Conservation (phyloP, 2,888 invertebrate genomes). For the Micropterix aruncella region DNA sequence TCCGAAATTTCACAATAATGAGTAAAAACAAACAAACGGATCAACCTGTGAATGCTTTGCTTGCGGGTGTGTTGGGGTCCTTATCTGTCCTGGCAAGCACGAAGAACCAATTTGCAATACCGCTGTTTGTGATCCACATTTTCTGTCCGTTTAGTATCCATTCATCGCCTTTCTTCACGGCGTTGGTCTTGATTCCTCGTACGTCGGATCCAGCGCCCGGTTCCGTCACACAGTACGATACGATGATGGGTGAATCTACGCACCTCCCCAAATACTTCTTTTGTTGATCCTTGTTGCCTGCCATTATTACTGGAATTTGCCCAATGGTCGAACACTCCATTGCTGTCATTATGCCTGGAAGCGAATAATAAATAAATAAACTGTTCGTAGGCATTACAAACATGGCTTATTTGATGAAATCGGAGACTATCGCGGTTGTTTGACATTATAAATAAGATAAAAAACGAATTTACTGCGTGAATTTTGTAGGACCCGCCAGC, state of each 20-base stretch:
- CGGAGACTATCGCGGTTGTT: too few relatives aligned
- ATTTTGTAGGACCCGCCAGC: too few relatives aligned
- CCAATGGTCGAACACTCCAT: conserved; percentile 51
- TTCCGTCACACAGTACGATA: conserved; percentile 92
- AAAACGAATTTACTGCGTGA: too few relatives aligned
- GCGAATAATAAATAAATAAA: too few relatives aligned
- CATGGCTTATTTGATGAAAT: too few relatives aligned
- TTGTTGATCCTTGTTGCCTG: conserved; percentile 79
- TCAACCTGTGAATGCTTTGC: conserved; percentile 94
- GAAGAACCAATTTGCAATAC: conserved; percentile 94
- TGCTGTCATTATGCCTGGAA: conserved; percentile 56
- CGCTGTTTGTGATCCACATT: conserved; percentile 99
- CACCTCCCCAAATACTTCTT: conserved; percentile 88
- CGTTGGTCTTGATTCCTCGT: conserved; percentile 76
- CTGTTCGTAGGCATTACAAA: too few relatives aligned
- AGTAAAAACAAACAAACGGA: too few relatives aligned
- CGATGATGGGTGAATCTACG: conserved; percentile 79
- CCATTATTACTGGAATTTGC: conserved; percentile 73
- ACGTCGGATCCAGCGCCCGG: conserved; percentile 96
- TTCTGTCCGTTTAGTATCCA: conserved; percentile 92
- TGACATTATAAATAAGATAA: too few relatives aligned
- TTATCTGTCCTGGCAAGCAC: conserved; percentile 86
- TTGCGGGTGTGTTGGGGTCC: conserved; percentile 81
- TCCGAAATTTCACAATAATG: too few relatives aligned
- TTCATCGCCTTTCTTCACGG: conserved; percentile 89